These are phyloP conservation scores for Cyprinodon brontotheroides DNA, from an alignment of 2,113 vertebrate genomes.

Conservation along the genomic window DNA sequence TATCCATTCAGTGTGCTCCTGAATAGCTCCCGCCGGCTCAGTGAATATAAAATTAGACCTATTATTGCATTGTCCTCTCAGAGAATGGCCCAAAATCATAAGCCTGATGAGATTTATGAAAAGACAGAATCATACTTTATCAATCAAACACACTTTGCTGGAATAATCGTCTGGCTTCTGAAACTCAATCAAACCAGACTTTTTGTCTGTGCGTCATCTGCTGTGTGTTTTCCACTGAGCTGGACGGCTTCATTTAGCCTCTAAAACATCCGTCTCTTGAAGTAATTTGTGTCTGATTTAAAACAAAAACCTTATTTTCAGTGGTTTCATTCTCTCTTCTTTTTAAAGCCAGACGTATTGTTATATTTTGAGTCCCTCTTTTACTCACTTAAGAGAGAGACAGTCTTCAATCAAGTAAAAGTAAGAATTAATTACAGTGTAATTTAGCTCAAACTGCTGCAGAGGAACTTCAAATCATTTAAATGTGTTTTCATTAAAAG, in stretches of 20 bases:
- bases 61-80: conserved; percentile 39
- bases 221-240: conserved; percentile 13
- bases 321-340: conserved; percentile 20
- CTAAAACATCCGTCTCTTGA: background rate
- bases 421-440: conserved; percentile 38
- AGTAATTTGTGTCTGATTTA: conserved; percentile 14
- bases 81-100: conserved; percentile 42
- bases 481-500: background rate
- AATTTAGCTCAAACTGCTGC: background rate
- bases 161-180: conserved; percentile 16
- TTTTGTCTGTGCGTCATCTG: conserved; percentile 2
- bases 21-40: conserved; percentile 46
- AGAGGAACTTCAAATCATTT: background rate
- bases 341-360: conserved; percentile 4
- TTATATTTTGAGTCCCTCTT: background rate
- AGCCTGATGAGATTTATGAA: conserved; percentile 44
- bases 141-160: conserved; percentile 27
- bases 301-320: conserved; percentile 2
- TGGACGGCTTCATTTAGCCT: conserved; percentile 17
- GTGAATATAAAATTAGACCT: conserved; percentile 46
- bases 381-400: background rate
- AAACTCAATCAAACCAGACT: conserved; percentile 32
- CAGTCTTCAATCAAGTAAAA: conserved; percentile 28
- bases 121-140: conserved; percentile 34
- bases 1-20: conserved; percentile 43